These are phyloP conservation scores for Lithodes maja DNA, from an alignment of 2,888 invertebrate genomes.

Conservation along the genomic window DNA sequence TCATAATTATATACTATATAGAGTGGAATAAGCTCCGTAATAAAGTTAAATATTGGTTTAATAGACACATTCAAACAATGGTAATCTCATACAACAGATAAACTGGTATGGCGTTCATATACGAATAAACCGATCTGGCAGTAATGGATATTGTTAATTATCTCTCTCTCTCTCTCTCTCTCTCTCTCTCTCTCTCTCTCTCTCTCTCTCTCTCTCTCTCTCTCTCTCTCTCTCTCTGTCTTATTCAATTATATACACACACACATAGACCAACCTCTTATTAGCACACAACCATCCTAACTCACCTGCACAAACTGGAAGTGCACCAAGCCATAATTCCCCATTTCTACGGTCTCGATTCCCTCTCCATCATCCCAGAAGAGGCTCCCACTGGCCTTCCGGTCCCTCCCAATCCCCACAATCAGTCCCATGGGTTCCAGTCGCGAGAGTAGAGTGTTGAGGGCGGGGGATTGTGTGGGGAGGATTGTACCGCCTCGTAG, in stretches of 20 bases:
- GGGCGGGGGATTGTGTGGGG: slow-evolving; percentile 72
- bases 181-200: neutral
- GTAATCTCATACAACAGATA: too few species aligned
- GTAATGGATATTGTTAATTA: too few species aligned
- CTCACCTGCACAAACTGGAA: neutral
- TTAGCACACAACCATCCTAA: neutral
- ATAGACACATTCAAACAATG: too few species aligned
- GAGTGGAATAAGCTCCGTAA: too few species aligned
- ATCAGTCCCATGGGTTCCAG: slow-evolving; percentile 44
- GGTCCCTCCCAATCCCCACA: slow-evolving; percentile 51
- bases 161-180: too few species aligned
- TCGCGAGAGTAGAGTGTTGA: slow-evolving; percentile 63
- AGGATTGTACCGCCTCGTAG: slow-evolving; percentile 73
- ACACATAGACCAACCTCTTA: neutral
- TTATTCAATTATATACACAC: neutral
- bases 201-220: neutral
- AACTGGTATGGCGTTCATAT: too few species aligned
- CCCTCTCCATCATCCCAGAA: slow-evolving; percentile 67
- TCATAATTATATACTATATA: too few species aligned
- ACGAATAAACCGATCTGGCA: too few species aligned
- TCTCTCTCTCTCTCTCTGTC: neutral
- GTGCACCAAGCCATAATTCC: neutral
- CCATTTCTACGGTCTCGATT: neutral
- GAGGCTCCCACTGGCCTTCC: slow-evolving; percentile 62
- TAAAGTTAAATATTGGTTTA: too few species aligned